A percentile compares a stretch with the other conserved stretches of the same genome.
Evolutionary conservation across 1,140 invertebrate species (phyloP).

Genomic region (Pemphigus obesinymphae): DNA sequence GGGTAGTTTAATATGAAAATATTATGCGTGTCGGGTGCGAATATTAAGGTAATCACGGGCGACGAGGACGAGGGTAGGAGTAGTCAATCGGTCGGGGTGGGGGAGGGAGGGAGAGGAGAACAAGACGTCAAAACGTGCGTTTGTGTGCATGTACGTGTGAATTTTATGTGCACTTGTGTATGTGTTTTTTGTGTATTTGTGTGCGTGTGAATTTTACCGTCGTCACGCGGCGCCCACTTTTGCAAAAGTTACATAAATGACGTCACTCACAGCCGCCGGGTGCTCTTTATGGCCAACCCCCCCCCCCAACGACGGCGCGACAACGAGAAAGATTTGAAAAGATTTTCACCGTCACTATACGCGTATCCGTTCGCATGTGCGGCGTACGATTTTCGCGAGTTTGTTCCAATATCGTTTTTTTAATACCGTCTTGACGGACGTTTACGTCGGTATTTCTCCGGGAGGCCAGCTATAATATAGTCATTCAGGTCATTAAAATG

Average conservation of each 20-base stretch:
- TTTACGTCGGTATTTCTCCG: too few relatives aligned
- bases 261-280: slow-evolving; percentile 7
- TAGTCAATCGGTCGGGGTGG: background rate
- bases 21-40: too few relatives aligned
- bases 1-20: too few relatives aligned
- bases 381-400: background rate
- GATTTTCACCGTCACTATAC: background rate
- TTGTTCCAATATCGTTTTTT: too few relatives aligned
- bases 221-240: slow-evolving; percentile 17
- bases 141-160: too few relatives aligned
- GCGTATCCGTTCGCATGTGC: background rate
- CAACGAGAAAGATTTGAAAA: background rate
- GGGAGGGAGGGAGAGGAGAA: background rate
- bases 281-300: background rate
- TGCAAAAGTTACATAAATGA: slow-evolving; percentile 27
- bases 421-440: too few relatives aligned
- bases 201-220: background rate
- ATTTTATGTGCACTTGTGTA: too few relatives aligned
- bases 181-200: too few relatives aligned
- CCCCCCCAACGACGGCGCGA: background rate
- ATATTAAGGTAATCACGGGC: background rate
- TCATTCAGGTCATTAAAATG: too few relatives aligned
- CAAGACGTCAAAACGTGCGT: background rate
- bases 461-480: too few relatives aligned
- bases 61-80: background rate